Percentiles rank a stretch among this genome's conserved stretches.
Evolutionary conservation across 2,797 vertebrate species (phyloP).

Genomic region (Coregonus sp.): DNA sequence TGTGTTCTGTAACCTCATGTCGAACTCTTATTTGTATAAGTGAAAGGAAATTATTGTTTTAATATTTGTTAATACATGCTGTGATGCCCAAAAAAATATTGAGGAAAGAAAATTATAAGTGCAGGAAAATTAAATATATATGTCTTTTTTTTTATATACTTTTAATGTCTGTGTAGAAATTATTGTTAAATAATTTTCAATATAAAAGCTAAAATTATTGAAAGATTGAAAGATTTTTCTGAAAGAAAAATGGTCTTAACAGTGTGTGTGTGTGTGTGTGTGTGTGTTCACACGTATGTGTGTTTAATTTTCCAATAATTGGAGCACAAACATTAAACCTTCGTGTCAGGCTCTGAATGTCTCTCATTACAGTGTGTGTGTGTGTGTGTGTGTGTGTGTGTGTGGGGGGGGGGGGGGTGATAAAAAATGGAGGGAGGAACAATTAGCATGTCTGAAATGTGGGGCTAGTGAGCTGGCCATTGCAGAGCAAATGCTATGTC

Average conservation of each 20-base stretch:
- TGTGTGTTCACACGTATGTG: not conserved
- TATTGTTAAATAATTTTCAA: not conserved
- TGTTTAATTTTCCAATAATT: constrained; percentile 1
- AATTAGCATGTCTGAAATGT: constrained; percentile 46
- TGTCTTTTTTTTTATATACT: not conserved
- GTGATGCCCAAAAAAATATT: not conserved
- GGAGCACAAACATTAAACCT: constrained; percentile 24
- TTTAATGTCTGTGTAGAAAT: not conserved
- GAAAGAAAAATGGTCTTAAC: not conserved
- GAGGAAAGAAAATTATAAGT: not conserved
- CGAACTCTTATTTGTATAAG: too few relatives aligned
- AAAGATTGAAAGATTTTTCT: not conserved
- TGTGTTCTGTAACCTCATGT: too few relatives aligned
- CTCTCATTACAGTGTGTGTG: constrained; percentile 19
- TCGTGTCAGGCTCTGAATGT: not conserved
- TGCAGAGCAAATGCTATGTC: constrained; percentile 49
- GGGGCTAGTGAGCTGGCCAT: constrained; percentile 40
- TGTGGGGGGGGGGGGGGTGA: too few relatives aligned
- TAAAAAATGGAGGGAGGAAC: constrained; percentile 39
- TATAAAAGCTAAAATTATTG: not conserved
- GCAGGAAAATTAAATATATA: not conserved
- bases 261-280: not conserved
- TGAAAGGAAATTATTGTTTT: too few relatives aligned
- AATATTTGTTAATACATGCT: too few relatives aligned
- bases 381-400: not conserved